Base-by-base conservation (phyloP, 2,888 invertebrate genomes). In the Baccha elongata region DNA sequence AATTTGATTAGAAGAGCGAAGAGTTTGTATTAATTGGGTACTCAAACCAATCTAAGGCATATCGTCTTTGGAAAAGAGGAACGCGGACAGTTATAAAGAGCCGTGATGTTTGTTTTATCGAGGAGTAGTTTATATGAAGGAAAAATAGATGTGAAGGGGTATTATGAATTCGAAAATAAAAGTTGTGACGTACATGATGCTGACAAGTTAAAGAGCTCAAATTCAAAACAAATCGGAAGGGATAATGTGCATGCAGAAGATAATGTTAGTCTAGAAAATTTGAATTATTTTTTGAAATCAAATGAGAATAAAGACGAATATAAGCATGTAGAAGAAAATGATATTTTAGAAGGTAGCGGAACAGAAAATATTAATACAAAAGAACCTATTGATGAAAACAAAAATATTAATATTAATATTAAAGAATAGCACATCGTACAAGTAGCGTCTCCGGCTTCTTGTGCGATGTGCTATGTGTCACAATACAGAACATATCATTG, bases 61-160 rank as follows among this genome's bases (percentile, higher is more conserved):
- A 72, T 52, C 58, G 62, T 1, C 26, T 79, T 19, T 74, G 74
- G 74, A 69, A 73, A 60, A 52, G 53, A 62, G 60, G 48, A 26
- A 17, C 48, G 26, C 40, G 37, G 3, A 65, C 10, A 8, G 19
- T 60, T 21, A 13, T 60, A 11, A 52, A 69, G 29, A 75, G 75
- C 19, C 42, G 68, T 35, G 67, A 67, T 48, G 69, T 76, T 17
- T 4, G 42, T 42, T 42, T 42, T n/a, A 42, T 42, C 7, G 29
- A 29, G 29, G 10, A 10, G 29, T 29, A 29, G 29, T 10, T 29
- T 29, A 8, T 6, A 29, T 29, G 29, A 29, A 29, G 29, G 29
- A 29, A 29, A 29, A 29, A 29, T 8, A 6, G 32, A 32, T 10
- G 11, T 11, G 11, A 32, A 32, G 10, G 32, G 11, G 32, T 32